These are phyloP conservation scores for Seira sanloemensis DNA, from an alignment of 2,888 invertebrate species.

Conservation along the genomic window DNA sequence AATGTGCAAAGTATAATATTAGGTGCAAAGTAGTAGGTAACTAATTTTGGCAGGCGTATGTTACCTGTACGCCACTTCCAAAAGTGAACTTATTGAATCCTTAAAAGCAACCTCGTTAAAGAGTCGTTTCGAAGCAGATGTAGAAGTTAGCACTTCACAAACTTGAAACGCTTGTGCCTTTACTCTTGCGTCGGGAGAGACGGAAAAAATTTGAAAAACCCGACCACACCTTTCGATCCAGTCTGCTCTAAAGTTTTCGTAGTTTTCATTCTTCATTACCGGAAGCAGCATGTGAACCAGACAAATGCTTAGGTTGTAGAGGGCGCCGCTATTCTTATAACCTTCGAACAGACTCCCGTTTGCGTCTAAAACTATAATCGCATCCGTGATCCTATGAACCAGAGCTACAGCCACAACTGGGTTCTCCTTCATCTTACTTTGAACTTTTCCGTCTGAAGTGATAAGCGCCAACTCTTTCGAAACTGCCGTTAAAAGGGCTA, in stretches of 20 bases:
- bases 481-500: slow-evolving; percentile 25
- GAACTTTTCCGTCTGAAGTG: slow-evolving; percentile 6
- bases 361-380: slow-evolving; percentile 57
- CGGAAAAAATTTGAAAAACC: slow-evolving; percentile 42
- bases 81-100: slow-evolving; percentile 12
- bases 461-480: slow-evolving; percentile 2
- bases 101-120: slow-evolving; percentile 15
- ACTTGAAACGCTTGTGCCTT: slow-evolving; percentile 67
- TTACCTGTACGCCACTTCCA: slow-evolving; percentile 35
- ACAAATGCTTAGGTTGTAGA: slow-evolving; percentile 64
- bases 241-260: slow-evolving; percentile 51
- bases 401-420: slow-evolving; percentile 41
- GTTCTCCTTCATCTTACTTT: slow-evolving; percentile 34
- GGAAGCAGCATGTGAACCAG: slow-evolving; percentile 59
- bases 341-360: slow-evolving; percentile 42
- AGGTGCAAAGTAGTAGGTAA: neutral
- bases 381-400: slow-evolving; percentile 54
- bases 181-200: slow-evolving; percentile 30
- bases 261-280: slow-evolving; percentile 24
- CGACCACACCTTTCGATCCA: slow-evolving; percentile 64
- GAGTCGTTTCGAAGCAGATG: neutral
- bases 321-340: slow-evolving; percentile 60
- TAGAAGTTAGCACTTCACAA: slow-evolving; percentile 16
- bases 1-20: no score
- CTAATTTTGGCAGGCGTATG: neutral